A percentile compares a stretch with the other conserved stretches of the same genome.
These are phyloP conservation scores for Heliothis peltigera DNA, from an alignment of 2,888 invertebrate species.

Conservation along the genomic window DNA sequence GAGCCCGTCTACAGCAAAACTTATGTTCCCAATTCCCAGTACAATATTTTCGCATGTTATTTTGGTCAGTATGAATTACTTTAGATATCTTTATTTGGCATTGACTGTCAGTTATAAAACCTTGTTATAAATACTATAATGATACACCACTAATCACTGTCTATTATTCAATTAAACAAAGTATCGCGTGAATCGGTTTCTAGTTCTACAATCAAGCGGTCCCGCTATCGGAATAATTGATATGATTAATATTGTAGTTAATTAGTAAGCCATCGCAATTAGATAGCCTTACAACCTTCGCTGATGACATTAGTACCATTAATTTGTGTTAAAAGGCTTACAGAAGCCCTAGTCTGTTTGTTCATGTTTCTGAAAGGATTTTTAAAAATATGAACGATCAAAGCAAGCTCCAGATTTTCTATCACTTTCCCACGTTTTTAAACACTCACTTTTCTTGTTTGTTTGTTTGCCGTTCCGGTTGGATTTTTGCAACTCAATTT, in stretches of 20 bases:
- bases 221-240: conserved; percentile 39
- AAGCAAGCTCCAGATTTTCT: not conserved
- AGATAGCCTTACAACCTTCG: conserved; percentile 43
- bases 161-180: conserved; percentile 20
- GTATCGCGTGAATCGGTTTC: conserved; percentile 12
- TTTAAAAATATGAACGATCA: too few species aligned
- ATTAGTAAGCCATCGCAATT: conserved; percentile 41
- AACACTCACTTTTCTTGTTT: too few species aligned
- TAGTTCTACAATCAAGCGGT: conserved; percentile 22
- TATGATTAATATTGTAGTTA: conserved; percentile 30
- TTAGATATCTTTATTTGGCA: not conserved
- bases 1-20: not conserved
- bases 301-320: conserved; percentile 25
- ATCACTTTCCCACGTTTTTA: too few species aligned
- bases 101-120: not conserved
- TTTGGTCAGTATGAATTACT: not conserved
- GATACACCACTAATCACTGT: conserved; percentile 29
- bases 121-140: conserved; percentile 26
- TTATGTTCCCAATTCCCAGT: not conserved
- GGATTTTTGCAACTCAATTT: too few species aligned
- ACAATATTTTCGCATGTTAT: not conserved
- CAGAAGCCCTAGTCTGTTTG: conserved; percentile 29
- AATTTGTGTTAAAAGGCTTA: conserved; percentile 32
- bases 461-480: too few species aligned
- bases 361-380: not conserved